Evolutionary conservation across 2,797 vertebrate genomes (phyloP).

Genomic region (Gambusia yucatana): DNA sequence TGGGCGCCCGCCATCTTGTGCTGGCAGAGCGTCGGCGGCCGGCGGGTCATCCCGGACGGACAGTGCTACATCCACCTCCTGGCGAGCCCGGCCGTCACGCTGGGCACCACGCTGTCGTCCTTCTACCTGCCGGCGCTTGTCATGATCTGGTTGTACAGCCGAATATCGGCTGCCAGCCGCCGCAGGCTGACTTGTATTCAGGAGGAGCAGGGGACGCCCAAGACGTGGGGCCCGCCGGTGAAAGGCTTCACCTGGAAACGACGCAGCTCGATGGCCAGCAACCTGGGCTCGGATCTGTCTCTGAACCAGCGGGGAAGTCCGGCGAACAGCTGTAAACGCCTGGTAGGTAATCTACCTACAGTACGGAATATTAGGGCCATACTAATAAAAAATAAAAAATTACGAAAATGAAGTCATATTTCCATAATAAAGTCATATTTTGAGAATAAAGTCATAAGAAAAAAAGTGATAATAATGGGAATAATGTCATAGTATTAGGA

Average conservation of each 20-base stretch:
- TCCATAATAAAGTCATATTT: too few relatives aligned
- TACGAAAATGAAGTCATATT: too few relatives aligned
- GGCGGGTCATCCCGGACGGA: slow-evolving; percentile 79
- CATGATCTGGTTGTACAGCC: slow-evolving; percentile 89
- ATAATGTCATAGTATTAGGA: too few relatives aligned
- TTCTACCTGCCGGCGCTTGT: slow-evolving; percentile 91
- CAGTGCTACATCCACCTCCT: slow-evolving; percentile 91
- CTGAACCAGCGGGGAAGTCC: slow-evolving; percentile 34
- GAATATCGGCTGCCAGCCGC: slow-evolving; percentile 87
- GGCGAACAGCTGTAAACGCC: not conserved
- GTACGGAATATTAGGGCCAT: not conserved
- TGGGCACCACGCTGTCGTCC: slow-evolving; percentile 88
- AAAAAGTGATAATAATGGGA: too few relatives aligned
- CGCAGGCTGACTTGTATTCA: slow-evolving; percentile 71
- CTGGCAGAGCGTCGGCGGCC: slow-evolving; percentile 86
- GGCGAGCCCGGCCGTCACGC: slow-evolving; percentile 86
- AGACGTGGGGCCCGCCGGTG: not conserved
- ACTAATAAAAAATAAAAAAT: too few relatives aligned
- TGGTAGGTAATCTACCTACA: slow-evolving; percentile 3
- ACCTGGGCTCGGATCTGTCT: slow-evolving; percentile 24
- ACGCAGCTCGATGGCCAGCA: slow-evolving; percentile 17
- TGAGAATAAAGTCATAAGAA: too few relatives aligned
- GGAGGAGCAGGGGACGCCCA: not conserved
- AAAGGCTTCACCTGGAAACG: slow-evolving; percentile 34
- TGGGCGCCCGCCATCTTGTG: slow-evolving; percentile 92